Evolutionary conservation across 2,888 invertebrate species (phyloP), one percentile per base, ranked within the genome.

Genomic region (Ophioninae sp.): DNA sequence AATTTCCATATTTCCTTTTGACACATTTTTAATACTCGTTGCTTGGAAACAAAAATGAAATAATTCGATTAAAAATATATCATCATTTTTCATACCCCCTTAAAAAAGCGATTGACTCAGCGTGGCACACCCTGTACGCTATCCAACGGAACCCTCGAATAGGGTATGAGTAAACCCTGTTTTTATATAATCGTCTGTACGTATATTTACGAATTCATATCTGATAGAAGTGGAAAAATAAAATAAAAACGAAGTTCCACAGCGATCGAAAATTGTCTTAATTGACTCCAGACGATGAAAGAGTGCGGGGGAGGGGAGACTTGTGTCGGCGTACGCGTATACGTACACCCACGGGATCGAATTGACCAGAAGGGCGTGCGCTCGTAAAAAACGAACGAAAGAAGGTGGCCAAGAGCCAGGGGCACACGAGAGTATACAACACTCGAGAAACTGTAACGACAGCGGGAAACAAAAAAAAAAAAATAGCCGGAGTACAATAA

Each of bases 281-380:
- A 84, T 84, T 84, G 83, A 84, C 78, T 81, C 74, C 67, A 44
- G 13, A 73, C 44, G 75, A 44, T 67, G 67, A 81, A 72, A 23
- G 65, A 21, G 57, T 39, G 57, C 10, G 67, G 67, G 65, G n/a
- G 44, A 68, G n/a, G 59, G 70, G 37, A 65, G 23, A 50, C 41
- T 39, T 23, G 67, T 77, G 68, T 80, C 57, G 80, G 74, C 0
- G 5, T 73, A 74, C 44, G 44, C 44, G 44, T 44, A 13, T 44
- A 62, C 75, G 81, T 81, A 81, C 83, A 84, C 78, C 70, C 50
- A 56, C 21, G 67, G 78, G 78, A 81, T 81, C 84, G 84, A 84
- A 84, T 84, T 84, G 84, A 84, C 84, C 84, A 81, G 84, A 84
- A 81, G 84, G 84, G 84, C 84, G 84, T 84, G 84, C 79, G 81